Evolutionary conservation across 2,113 vertebrate species (phyloP).

Genomic region (Phylloscopus whistleri): DNA sequence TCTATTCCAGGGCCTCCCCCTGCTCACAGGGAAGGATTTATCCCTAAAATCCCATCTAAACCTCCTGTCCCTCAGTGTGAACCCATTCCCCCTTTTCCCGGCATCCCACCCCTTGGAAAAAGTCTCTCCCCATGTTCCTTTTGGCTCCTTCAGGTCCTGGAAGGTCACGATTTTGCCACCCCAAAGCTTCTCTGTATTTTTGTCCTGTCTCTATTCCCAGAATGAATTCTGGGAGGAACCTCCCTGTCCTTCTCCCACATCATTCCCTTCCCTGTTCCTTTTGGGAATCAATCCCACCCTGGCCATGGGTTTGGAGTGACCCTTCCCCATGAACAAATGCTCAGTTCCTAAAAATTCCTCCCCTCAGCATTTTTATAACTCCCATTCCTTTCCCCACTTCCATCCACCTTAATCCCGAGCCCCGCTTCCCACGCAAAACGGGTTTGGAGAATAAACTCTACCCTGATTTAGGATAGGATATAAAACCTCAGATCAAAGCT

Average conservation of each 20-base stretch:
- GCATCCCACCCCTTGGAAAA: background rate
- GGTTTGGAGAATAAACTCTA: background rate
- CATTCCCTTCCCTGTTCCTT: background rate
- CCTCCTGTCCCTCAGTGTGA: background rate
- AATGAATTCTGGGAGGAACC: background rate
- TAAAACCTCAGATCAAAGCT: background rate
- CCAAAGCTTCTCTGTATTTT: background rate
- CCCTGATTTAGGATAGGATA: background rate
- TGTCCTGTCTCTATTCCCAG: background rate
- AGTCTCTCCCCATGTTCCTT: background rate
- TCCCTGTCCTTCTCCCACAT: background rate
- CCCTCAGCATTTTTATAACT: background rate
- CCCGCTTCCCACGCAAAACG: background rate
- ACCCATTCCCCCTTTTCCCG: background rate
- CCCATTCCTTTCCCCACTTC: fast-evolving
- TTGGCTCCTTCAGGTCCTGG: background rate
- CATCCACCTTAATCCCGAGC: background rate
- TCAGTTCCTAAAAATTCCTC: background rate
- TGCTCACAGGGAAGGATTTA: background rate
- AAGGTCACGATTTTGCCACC: background rate
- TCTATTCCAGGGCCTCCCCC: background rate
- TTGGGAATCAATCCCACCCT: background rate
- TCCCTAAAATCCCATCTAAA: background rate
- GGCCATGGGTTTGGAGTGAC: fast-evolving
- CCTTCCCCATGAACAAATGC: fast-evolving